These are phyloP conservation scores for Cylindroiulus punctatus DNA, from an alignment of 2,888 invertebrate genomes.

Conservation along the genomic window DNA sequence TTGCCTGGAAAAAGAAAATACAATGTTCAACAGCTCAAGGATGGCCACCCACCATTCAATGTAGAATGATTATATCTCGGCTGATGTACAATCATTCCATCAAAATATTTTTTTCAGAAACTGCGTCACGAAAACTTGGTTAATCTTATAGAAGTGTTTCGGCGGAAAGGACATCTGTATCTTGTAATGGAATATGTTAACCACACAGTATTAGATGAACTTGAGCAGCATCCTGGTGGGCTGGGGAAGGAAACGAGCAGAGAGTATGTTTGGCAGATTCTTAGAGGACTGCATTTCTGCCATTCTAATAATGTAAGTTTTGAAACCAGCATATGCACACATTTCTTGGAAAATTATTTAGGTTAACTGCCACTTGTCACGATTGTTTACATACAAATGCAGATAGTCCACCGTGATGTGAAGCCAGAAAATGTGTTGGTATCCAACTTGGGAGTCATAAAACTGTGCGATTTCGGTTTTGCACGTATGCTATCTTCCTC, in stretches of 20 bases:
- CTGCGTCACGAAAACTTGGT: conserved; percentile 88
- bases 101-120: conserved; percentile 73
- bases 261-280: conserved; percentile 81
- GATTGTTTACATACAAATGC: background rate
- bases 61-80: too few species aligned
- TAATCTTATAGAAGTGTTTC: conserved; percentile 87
- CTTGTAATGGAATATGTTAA: conserved; percentile 89
- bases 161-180: conserved; percentile 83
- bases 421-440: conserved; percentile 91
- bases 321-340: background rate
- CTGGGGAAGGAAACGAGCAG: conserved; percentile 79
- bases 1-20: too few species aligned
- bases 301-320: conserved; percentile 81
- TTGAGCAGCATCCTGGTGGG: conserved; percentile 77
- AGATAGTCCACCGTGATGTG: conserved; percentile 77
- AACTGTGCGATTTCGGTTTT: conserved; percentile 91
- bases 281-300: conserved; percentile 83
- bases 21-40: too few species aligned
- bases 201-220: conserved; percentile 84
- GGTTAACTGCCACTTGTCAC: background rate
- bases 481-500: conserved; percentile 77
- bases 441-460: conserved; percentile 81
- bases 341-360: background rate
- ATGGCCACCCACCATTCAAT: too few species aligned
- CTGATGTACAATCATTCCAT: too few species aligned